Conservation (phyloP, 2,797 vertebrate genomes). For the Picus viridis region DNA sequence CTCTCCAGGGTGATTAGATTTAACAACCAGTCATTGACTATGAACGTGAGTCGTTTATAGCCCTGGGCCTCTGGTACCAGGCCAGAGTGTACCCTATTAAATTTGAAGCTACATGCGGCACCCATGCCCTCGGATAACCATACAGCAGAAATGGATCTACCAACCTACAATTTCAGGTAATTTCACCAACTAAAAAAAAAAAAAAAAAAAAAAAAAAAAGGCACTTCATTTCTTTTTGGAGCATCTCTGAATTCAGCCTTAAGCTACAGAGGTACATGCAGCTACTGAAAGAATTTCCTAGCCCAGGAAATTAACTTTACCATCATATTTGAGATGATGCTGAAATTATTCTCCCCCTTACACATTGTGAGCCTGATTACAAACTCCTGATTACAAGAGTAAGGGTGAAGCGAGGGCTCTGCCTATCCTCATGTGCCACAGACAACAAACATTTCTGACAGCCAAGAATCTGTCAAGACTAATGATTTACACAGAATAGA, state of each 20-base stretch:
- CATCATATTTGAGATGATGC: background rate
- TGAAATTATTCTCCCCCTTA: background rate
- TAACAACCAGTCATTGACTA: background rate
- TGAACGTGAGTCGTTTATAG: fast-evolving
- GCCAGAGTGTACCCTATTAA: background rate
- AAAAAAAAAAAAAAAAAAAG: background rate
- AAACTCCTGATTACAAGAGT: background rate
- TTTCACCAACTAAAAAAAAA: background rate
- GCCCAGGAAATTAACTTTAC: background rate
- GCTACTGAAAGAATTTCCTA: background rate
- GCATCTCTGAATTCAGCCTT: background rate
- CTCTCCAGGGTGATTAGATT: background rate
- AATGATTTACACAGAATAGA: background rate
- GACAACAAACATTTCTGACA: background rate
- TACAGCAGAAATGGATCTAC: background rate
- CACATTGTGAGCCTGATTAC: background rate
- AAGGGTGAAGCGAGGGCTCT: background rate
- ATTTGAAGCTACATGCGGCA: background rate
- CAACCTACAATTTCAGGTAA: background rate
- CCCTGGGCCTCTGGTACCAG: background rate
- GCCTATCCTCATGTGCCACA: background rate
- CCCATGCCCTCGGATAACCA: background rate
- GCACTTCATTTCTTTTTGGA: background rate
- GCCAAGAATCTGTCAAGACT: background rate
- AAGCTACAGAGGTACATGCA: background rate